Evolutionary conservation across 2,888 invertebrate species (phyloP).

Genomic region (Scaptomyza parva): DNA sequence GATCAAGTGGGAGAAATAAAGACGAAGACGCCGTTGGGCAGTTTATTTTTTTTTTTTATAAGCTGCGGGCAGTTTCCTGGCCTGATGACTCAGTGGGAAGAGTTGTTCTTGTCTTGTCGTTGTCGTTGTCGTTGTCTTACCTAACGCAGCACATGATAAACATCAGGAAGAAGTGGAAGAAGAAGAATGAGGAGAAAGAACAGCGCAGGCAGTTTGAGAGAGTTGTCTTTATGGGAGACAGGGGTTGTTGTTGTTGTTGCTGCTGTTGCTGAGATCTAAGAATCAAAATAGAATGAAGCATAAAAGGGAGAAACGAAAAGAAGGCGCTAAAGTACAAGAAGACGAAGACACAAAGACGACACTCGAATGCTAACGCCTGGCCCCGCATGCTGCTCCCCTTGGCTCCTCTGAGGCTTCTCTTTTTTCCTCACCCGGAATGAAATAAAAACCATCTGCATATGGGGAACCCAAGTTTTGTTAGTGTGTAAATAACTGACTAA

Average conservation of each 20-base stretch:
- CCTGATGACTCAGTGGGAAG: conserved; percentile 62
- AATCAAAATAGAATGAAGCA: conserved; percentile 56
- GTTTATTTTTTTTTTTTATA: conserved; percentile 5
- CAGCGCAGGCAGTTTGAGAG: conserved; percentile 20
- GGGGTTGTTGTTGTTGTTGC: conserved; percentile 7
- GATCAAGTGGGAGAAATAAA: conserved; percentile 28
- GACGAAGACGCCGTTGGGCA: conserved; percentile 45
- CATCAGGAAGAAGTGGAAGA: conserved; percentile 30
- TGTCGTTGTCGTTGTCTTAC: conserved; percentile 5
- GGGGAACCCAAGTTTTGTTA: conserved; percentile 15
- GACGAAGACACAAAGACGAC: conserved; percentile 31
- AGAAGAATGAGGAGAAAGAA: conserved; percentile 10
- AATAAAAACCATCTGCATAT: conserved; percentile 7
- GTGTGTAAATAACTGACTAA: conserved; percentile 9
- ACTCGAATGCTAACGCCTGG: conserved; percentile 34
- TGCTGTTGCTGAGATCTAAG: conserved; percentile 18
- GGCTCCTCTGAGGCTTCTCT: background rate
- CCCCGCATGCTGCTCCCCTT: background rate
- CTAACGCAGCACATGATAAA: conserved; percentile 32
- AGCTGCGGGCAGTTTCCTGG: conserved; percentile 59
- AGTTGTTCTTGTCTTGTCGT: conserved; percentile 8
- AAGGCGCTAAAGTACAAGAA: conserved; percentile 41
- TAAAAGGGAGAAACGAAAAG: conserved; percentile 15
- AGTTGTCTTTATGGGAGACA: conserved; percentile 18
- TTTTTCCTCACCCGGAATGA: background rate